Evolutionary conservation across 1,140 invertebrate genomes (phyloP), one percentile per base, ranked within the genome.

Genomic region (Drosophila sulfurigaster): DNA sequence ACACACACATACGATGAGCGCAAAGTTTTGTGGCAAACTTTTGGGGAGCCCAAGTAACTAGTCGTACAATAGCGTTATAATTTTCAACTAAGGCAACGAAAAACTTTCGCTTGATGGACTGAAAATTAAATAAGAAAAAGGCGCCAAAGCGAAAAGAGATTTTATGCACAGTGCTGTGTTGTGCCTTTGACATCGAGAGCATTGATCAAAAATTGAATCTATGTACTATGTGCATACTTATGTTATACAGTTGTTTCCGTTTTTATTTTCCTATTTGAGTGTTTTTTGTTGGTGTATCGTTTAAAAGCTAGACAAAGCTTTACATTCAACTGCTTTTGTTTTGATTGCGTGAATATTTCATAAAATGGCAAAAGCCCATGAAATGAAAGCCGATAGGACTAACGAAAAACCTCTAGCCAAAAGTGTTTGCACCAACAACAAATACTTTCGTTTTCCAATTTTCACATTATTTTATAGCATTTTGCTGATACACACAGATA

Each of bases 41-140:
- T 72, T 65, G 30, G n/a, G 49, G 30, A 1, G 5, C 54, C 16
- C 25, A 59, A 77, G 28, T 67, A 66, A 25, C 60, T 49, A 46
- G 6, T 15, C n/a, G 38, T 51, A 81, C 75, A 73, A 86, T 79
- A 62, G 82, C 77, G 70, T 81, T 79, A 85, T 85, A 85, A 86
- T 85, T 85, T 69, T 78, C 82, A 78, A 81, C 74, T 78, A 69
- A 51, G 51, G 65, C 64, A 43, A 41, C 30, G 20, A 20, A 3
- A 58, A 83, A 85, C 78, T 85, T 83, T 78, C 75, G 67, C 78
- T 60, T 65, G 38, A 75, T 52, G 81, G 43, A 70, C 60, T 78
- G 15, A 43, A 75, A 75, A 78, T 81, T 67, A 81, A 81, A 81
- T 78, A 71, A 76, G 15, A 28, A 64, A 46, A 58, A 54, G 20